Conservation (phyloP, 2,797 vertebrate species). For the Crypturellus tataupa region DNA sequence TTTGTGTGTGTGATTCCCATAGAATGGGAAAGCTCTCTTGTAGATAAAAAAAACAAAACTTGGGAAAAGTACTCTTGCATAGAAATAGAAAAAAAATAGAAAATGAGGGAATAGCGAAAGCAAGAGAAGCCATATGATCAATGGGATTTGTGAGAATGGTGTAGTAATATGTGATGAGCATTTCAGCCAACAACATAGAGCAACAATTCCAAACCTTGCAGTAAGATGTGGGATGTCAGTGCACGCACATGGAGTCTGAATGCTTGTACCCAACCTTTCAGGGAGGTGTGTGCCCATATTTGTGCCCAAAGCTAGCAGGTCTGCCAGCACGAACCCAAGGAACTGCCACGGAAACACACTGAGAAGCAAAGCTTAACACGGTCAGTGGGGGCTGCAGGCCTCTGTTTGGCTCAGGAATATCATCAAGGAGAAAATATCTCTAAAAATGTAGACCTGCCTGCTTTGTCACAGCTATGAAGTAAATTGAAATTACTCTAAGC, state of each 20-base stretch:
- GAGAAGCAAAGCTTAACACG: accelerated
- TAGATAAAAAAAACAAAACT: too few species aligned
- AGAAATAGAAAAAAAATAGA: background rate
- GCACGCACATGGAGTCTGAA: background rate
- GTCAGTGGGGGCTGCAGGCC: background rate
- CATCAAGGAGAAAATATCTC: background rate
- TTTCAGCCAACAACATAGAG: background rate
- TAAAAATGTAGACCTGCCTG: background rate
- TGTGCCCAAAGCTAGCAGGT: background rate
- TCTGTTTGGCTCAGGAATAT: accelerated
- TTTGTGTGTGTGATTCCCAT: too few species aligned
- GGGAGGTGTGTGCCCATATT: background rate
- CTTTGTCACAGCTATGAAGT: conserved; percentile 27
- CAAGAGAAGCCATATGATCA: background rate
- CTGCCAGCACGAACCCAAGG: accelerated
- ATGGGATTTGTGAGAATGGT: background rate
- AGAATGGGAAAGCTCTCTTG: background rate
- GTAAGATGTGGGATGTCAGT: background rate
- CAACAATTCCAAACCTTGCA: background rate
- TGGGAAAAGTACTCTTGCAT: background rate
- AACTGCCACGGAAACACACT: background rate
- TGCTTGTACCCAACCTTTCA: background rate
- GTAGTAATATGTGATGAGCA: background rate
- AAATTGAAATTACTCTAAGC: conserved; percentile 56
- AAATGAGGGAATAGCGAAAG: background rate